These are phyloP conservation scores for Eupristina koningsbergeri DNA, from an alignment of 1,140 invertebrate genomes.

Conservation along the genomic window DNA sequence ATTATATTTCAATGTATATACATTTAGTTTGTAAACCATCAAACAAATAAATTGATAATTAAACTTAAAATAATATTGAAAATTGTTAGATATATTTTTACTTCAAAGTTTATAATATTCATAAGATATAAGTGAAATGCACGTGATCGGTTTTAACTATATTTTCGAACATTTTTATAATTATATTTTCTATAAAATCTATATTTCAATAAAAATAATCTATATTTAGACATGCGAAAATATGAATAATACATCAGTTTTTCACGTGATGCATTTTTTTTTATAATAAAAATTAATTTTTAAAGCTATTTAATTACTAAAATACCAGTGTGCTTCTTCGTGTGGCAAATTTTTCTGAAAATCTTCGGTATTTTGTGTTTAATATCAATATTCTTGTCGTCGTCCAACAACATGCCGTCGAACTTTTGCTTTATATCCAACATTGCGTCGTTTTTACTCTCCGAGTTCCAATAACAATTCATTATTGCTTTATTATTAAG, in stretches of 20 bases:
- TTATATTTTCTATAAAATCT: no score
- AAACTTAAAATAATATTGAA: no score
- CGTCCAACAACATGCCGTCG: background rate
- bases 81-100: no score
- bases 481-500: background rate
- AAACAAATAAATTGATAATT: no score
- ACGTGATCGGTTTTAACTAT: no score
- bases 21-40: no score
- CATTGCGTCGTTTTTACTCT: background rate
- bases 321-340: constrained; percentile 1
- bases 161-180: no score
- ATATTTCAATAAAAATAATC: no score
- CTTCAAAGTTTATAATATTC: no score
- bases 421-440: background rate
- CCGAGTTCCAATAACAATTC: background rate
- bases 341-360: background rate
- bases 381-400: constrained; percentile 28
- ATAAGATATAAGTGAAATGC: no score
- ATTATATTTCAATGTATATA: no score
- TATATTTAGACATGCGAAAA: no score
- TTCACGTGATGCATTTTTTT: background rate
- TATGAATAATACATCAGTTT: background rate
- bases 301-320: background rate
- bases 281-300: background rate
- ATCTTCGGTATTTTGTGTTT: constrained; percentile 24